Conservation (phyloP, 2,113 vertebrate species). For the Nothoprocta pentlandii region DNA sequence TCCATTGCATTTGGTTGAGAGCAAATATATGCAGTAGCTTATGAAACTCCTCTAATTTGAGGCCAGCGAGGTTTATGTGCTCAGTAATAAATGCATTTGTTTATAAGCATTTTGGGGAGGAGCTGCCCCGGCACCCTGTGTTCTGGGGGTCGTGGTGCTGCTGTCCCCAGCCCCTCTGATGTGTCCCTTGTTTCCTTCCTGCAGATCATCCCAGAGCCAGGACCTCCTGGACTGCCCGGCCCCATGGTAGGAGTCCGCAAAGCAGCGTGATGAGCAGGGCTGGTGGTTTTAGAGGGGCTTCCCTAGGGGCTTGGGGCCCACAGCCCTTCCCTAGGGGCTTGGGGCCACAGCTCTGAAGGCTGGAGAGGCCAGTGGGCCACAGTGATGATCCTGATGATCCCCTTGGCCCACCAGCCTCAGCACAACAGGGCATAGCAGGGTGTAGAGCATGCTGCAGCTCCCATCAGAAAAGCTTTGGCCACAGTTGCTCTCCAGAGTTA, state of each 20-base stretch:
- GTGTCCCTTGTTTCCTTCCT: slow-evolving; percentile 54
- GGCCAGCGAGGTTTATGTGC: neutral
- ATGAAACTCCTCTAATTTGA: neutral
- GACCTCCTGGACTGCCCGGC: slow-evolving; percentile 89
- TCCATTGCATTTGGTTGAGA: neutral
- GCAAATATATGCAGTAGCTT: neutral
- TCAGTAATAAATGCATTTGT: neutral
- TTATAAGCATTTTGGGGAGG: neutral
- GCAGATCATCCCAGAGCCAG: slow-evolving; percentile 91
- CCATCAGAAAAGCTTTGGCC: neutral
- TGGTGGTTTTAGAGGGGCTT: neutral
- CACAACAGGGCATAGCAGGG: no score
- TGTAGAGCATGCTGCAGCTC: neutral
- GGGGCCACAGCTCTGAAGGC: neutral
- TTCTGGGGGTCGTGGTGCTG: no score
- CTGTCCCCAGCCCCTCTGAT: neutral
- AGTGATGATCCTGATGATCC: neutral
- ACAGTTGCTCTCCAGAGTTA: neutral
- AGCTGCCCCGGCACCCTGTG: neutral
- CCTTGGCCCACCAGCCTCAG: neutral
- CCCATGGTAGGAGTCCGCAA: slow-evolving; percentile 78
- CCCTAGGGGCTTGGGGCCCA: neutral
- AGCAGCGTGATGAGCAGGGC: rapidly evolving
- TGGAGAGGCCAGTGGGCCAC: neutral
- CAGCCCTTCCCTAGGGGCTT: neutral